phyloP scores from a whole-genome alignment of 23 tunicate genomes.

The Halocynthia aurantium region DNA sequence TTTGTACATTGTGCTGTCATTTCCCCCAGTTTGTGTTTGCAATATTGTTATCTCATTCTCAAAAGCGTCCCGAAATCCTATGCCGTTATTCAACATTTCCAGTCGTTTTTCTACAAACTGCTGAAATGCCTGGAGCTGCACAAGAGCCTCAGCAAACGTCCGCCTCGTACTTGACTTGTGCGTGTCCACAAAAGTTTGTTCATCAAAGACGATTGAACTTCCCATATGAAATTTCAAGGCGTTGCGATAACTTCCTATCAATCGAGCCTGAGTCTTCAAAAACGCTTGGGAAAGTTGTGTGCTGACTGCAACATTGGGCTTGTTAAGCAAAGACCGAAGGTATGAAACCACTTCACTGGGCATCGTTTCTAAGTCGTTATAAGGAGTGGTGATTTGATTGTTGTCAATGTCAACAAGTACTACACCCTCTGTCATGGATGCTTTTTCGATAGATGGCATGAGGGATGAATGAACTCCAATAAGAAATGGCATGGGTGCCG shows the following conservation, averaged over 20 bases:
- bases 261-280: constrained; percentile 66
- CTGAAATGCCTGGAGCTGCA: constrained; percentile 71
- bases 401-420: constrained; percentile 77
- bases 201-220: constrained; percentile 60
- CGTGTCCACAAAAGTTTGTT: constrained; percentile 63
- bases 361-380: constrained; percentile 43
- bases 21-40: constrained; percentile 1
- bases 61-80: constrained; percentile 70
- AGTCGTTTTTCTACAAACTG: constrained; percentile 81
- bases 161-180: constrained; percentile 38
- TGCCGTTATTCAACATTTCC: constrained; percentile 75
- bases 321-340: constrained; percentile 52
- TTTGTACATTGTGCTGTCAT: constrained; percentile 44
- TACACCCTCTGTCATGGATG: constrained; percentile 38
- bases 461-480: constrained; percentile 80
- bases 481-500: constrained; percentile 93
- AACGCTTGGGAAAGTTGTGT: constrained; percentile 50
- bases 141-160: constrained; percentile 47
- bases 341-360: constrained; percentile 72
- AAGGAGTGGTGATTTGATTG: constrained; percentile 30
- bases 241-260: constrained; percentile 69
- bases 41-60: constrained; percentile 55
- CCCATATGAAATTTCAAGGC: constrained; percentile 57
- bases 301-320: constrained; percentile 46
- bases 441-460: constrained; percentile 53